A percentile compares a stretch with the other conserved stretches of the same genome.
phyloP scores from a whole-genome alignment of 2,797 vertebrate species.

The Melanotaenia pygmaea region DNA sequence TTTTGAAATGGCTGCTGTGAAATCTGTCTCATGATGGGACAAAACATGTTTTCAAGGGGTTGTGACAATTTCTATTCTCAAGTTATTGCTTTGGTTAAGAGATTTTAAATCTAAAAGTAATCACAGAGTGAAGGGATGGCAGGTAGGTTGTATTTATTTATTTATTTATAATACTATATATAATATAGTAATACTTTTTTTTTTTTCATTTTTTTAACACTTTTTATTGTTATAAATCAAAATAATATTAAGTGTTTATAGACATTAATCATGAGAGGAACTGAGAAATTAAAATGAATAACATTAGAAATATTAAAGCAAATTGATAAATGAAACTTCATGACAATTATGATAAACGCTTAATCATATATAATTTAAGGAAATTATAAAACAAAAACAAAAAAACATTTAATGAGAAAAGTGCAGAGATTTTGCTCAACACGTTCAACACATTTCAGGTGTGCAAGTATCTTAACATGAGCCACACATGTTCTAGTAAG shows the following conservation, averaged over 20 bases:
- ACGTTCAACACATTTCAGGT: neutral
- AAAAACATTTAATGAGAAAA: neutral
- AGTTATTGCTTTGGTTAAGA: neutral
- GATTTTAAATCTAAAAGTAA: neutral
- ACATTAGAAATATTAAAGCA: too few species aligned
- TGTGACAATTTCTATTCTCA: neutral
- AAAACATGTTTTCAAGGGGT: neutral
- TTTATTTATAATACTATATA: too few species aligned
- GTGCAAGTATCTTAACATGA: slow-evolving; percentile 7
- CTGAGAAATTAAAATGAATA: too few species aligned
- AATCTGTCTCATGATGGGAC: neutral
- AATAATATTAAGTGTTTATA: too few species aligned
- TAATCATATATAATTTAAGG: neutral
- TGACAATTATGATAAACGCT: neutral
- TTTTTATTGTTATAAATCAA: too few species aligned
- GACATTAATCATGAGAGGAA: too few species aligned
- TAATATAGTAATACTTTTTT: too few species aligned
- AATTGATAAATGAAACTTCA: too few species aligned
- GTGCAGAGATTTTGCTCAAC: neutral
- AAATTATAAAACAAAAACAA: neutral
- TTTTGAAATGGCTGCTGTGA: neutral
- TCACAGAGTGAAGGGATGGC: neutral
- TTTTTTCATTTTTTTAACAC: too few species aligned
- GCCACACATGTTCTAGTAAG: slow-evolving; percentile 27
- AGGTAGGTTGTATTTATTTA: neutral